Percentiles rank a stretch among this genome's conserved stretches.
Conservation (phyloP, 2,113 vertebrate species). For the Sardina pilchardus region DNA sequence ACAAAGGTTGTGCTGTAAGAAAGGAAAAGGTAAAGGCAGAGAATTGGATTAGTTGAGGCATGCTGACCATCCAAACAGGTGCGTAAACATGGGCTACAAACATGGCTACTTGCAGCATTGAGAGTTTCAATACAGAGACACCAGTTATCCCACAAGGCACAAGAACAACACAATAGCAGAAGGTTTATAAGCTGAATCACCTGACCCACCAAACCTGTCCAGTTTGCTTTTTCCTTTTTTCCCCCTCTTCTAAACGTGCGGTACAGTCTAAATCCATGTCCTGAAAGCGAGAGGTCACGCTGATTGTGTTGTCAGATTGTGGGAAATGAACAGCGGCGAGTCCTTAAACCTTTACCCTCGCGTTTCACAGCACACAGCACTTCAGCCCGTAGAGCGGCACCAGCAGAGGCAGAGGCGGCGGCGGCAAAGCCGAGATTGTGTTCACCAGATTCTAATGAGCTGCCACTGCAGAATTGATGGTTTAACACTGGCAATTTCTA, state of each 20-base stretch:
- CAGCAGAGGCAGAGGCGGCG: not conserved
- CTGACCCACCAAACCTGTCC: not conserved
- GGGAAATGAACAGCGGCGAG: constrained; percentile 33
- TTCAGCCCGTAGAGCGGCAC: constrained; percentile 17
- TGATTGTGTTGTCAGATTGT: constrained; percentile 34
- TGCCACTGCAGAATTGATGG: constrained; percentile 49
- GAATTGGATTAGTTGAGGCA: not conserved
- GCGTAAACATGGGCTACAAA: not conserved
- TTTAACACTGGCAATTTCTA: constrained; percentile 52
- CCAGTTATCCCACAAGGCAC: not conserved
- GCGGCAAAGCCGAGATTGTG: not conserved
- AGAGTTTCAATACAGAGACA: too few species aligned
- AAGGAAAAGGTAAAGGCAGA: not conserved
- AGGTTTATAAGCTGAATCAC: not conserved
- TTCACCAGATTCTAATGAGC: constrained; percentile 50
- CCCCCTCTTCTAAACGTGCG: not conserved
- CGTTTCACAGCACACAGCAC: constrained; percentile 26
- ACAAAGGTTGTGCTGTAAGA: not conserved
- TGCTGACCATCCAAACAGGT: not conserved
- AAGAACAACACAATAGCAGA: not conserved
- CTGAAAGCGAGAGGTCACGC: constrained; percentile 24
- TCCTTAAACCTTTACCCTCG: constrained; percentile 34
- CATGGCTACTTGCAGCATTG: not conserved
- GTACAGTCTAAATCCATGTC: not conserved
- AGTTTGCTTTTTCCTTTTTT: not conserved